phyloP scores from a whole-genome alignment of 30 jellyfish, hydroid and myxozoan genomes.

The Phacellophora camtschatica region DNA sequence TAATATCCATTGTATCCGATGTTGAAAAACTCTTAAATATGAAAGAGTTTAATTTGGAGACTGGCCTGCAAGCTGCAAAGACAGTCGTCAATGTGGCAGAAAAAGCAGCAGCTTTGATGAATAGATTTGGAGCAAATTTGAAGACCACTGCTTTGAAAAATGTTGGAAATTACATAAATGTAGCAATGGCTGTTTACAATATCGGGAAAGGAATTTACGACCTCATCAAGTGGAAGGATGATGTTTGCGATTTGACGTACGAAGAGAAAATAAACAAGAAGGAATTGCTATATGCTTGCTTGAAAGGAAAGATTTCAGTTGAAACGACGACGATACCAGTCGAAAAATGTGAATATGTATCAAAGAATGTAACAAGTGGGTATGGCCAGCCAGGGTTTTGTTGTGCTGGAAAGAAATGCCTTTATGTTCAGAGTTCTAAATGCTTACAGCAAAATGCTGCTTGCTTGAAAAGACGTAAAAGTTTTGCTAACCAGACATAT shows the following conservation, averaged over 20 bases:
- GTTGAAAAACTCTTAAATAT: slow-evolving; percentile 58
- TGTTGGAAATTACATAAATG: background rate
- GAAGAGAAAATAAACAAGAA: slow-evolving; percentile 30
- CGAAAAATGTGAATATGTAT: slow-evolving; percentile 41
- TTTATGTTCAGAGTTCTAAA: slow-evolving; percentile 39
- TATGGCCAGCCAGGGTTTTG: slow-evolving; percentile 63
- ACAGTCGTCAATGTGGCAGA: slow-evolving; percentile 51
- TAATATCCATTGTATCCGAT: slow-evolving; percentile 44
- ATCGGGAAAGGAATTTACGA: slow-evolving; percentile 75
- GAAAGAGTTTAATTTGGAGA: slow-evolving; percentile 72
- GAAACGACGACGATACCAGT: slow-evolving; percentile 55
- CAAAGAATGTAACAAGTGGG: slow-evolving; percentile 54
- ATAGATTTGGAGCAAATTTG: slow-evolving; percentile 78
- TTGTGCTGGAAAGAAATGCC: slow-evolving; percentile 71
- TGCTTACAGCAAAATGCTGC: slow-evolving; percentile 62
- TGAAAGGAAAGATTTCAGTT: slow-evolving; percentile 48
- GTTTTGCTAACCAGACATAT: background rate
- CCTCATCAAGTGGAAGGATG: slow-evolving; percentile 81
- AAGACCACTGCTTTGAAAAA: slow-evolving; percentile 42
- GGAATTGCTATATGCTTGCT: slow-evolving; percentile 61
- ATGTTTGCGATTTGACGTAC: slow-evolving; percentile 85
- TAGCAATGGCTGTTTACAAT: slow-evolving; percentile 62
- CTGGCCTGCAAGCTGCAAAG: slow-evolving; percentile 65
- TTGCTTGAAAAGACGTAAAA: slow-evolving; percentile 33
- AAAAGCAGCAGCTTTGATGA: slow-evolving; percentile 24